These are phyloP conservation scores for rat (Rattus norvegicus) DNA, from an alignment of 2,113 vertebrate genomes.

Conservation along the genomic window GRCr8 NC_086037.1:37507001-37507500, in stretches of 20 bases:
- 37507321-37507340: background rate
- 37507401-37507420: conserved; percentile 15
- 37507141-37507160: background rate
- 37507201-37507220: background rate
- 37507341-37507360: conserved; percentile 24
- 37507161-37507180: background rate
- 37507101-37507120: background rate
- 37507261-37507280: background rate
- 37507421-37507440: background rate
- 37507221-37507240: conserved; percentile 20
- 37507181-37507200: background rate
- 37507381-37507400: background rate
- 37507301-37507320: background rate
- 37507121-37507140: background rate
- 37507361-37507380: conserved; percentile 35
- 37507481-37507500: background rate
- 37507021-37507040: background rate
- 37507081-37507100: background rate
- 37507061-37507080: background rate
- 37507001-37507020: background rate
- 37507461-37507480: background rate
- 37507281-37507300: conserved; percentile 15
- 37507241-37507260: background rate
- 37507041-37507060: background rate
- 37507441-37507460: background rate